These are phyloP conservation scores for Aphelenchoides besseyi DNA, from an alignment of 1,140 invertebrate species.

Conservation along the genomic window DNA sequence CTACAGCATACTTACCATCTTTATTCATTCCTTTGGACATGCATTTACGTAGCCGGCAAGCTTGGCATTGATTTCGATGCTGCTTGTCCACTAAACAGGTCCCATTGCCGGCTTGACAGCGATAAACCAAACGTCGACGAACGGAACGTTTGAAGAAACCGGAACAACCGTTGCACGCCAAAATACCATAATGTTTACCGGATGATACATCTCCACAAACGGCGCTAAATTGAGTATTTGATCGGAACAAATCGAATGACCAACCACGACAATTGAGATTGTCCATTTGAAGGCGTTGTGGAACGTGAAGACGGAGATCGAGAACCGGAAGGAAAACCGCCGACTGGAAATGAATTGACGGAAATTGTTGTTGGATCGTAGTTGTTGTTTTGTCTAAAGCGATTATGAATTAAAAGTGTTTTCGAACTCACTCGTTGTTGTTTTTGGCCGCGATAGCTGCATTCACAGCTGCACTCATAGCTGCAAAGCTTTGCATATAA, in stretches of 20 bases:
- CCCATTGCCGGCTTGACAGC: slow-evolving; percentile 69
- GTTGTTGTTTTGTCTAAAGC: neutral
- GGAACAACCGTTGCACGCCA: slow-evolving; percentile 93
- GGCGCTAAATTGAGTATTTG: slow-evolving; percentile 25
- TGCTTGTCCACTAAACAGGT: slow-evolving; percentile 95
- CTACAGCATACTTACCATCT: slow-evolving; percentile 80
- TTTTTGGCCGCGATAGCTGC: slow-evolving; percentile 6
- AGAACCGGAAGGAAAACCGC: neutral
- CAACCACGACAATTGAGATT: slow-evolving; percentile 17
- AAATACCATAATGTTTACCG: slow-evolving; percentile 58
- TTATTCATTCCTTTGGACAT: slow-evolving; percentile 99
- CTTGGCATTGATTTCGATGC: slow-evolving; percentile 76
- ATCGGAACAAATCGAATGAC: neutral
- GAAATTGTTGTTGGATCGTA: slow-evolving; percentile 41
- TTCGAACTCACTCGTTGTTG: neutral
- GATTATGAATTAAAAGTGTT: neutral
- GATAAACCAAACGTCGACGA: slow-evolving; percentile 89
- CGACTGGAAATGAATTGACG: slow-evolving; percentile 46
- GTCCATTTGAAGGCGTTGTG: neutral
- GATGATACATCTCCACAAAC: slow-evolving; percentile 61
- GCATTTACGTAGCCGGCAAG: slow-evolving; percentile 94
- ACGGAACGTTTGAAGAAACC: slow-evolving; percentile 98
- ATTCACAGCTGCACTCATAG: slow-evolving; percentile 31
- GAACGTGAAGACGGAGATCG: neutral
- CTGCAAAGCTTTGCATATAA: slow-evolving; percentile 25